These are phyloP conservation scores for Acridotheres tristis DNA, from an alignment of 2,797 vertebrate genomes.

Conservation along the genomic window DNA sequence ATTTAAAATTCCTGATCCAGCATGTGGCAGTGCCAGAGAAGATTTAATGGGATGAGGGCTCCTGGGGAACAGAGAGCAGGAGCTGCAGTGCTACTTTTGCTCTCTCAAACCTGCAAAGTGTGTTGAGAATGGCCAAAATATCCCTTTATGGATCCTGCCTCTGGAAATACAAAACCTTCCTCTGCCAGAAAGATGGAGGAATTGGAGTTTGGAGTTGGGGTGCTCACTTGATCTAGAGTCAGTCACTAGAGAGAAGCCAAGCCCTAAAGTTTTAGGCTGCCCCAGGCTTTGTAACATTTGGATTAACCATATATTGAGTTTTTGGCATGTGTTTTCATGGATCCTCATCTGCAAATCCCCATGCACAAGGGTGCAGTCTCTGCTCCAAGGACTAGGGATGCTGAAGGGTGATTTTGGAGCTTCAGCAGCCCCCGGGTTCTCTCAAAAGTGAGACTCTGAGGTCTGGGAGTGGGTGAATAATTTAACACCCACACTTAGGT, in stretches of 20 bases:
- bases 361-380: rapidly evolving
- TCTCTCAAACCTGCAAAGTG: neutral
- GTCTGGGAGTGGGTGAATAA: slow-evolving; percentile 71
- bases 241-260: neutral
- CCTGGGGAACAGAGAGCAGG: neutral
- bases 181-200: neutral
- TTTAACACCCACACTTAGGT: slow-evolving; percentile 54
- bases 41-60: neutral
- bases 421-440: neutral
- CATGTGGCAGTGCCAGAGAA: neutral
- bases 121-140: neutral
- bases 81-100: neutral
- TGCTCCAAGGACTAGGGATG: neutral
- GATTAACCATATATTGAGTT: neutral
- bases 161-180: neutral
- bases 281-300: neutral
- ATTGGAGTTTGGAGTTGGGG: neutral
- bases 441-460: slow-evolving; percentile 46
- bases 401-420: neutral
- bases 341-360: neutral
- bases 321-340: neutral
- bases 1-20: slow-evolving; percentile 3
- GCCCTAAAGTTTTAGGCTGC: neutral
- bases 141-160: neutral
- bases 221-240: neutral